Evolutionary conservation across 2,888 invertebrate genomes (phyloP).

Genomic region (Nephrotoma appendiculata): DNA sequence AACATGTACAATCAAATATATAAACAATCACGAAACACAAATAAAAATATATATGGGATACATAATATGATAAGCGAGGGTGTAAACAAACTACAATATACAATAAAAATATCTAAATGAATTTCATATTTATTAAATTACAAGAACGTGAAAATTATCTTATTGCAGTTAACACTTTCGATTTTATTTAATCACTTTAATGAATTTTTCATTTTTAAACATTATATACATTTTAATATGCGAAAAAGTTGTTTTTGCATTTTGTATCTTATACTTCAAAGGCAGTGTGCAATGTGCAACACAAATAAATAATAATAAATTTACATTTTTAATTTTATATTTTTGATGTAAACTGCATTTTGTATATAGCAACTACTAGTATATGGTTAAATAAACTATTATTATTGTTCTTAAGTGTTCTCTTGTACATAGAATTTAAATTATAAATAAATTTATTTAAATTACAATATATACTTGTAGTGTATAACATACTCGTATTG

Average conservation of each 20-base stretch:
- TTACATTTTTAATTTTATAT: background rate
- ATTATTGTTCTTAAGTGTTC: background rate
- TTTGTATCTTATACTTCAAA: background rate
- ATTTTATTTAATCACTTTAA: background rate
- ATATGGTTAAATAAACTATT: background rate
- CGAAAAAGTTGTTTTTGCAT: background rate
- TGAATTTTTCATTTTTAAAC: background rate
- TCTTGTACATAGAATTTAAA: background rate
- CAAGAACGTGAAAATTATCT: background rate
- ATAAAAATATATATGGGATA: background rate
- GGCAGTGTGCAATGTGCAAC: background rate
- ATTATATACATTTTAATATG: background rate
- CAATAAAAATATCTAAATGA: background rate
- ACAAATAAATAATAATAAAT: background rate
- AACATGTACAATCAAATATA: background rate
- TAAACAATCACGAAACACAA: background rate
- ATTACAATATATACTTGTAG: background rate
- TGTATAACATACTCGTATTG: background rate
- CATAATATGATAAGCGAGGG: background rate
- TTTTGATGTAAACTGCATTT: background rate
- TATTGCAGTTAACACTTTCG: background rate
- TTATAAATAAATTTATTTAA: background rate
- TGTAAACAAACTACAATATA: background rate
- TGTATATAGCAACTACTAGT: background rate
- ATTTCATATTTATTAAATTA: background rate